Conservation (phyloP, 2,888 invertebrate genomes). For the Rhingia campestris region DNA sequence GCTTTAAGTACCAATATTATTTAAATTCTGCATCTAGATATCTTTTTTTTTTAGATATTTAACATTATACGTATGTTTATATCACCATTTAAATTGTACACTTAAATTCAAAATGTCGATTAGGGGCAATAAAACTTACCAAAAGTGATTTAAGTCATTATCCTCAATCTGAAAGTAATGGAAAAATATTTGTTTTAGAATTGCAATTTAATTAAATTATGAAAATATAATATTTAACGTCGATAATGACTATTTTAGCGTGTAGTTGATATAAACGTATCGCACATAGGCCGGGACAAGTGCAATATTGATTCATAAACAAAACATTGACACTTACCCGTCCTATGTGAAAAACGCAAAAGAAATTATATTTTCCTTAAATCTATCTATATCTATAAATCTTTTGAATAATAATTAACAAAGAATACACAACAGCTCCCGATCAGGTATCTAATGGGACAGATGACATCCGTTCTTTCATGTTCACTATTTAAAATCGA, state of each 20-base stretch:
- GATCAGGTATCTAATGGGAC: slow-evolving; percentile 13
- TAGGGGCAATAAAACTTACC: too few species aligned
- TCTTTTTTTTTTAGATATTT: too few species aligned
- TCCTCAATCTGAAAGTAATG: too few species aligned
- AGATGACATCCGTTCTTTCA: slow-evolving; percentile 35
- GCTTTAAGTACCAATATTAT: too few species aligned
- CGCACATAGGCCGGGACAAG: slow-evolving; percentile 87
- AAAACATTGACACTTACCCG: slow-evolving; percentile 82
- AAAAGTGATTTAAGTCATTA: too few species aligned
- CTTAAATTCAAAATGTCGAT: too few species aligned
- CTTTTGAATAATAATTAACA: not conserved
- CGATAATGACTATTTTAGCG: not conserved
- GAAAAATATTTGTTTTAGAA: too few species aligned
- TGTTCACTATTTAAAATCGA: slow-evolving; percentile 38
- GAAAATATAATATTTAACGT: too few species aligned
- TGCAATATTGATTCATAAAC: slow-evolving; percentile 85
- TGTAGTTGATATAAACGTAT: slow-evolving; percentile 54
- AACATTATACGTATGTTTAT: too few species aligned
- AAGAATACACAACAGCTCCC: not conserved
- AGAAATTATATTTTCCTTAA: not conserved
- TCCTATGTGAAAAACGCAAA: slow-evolving; percentile 78
- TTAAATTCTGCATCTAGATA: too few species aligned
- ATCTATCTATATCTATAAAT: not conserved
- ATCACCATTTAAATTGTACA: too few species aligned
- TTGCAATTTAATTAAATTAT: not conserved